These are phyloP conservation scores for Trichechus manatus DNA, from an alignment of 2,113 vertebrate species.

Conservation along the genomic window DNA sequence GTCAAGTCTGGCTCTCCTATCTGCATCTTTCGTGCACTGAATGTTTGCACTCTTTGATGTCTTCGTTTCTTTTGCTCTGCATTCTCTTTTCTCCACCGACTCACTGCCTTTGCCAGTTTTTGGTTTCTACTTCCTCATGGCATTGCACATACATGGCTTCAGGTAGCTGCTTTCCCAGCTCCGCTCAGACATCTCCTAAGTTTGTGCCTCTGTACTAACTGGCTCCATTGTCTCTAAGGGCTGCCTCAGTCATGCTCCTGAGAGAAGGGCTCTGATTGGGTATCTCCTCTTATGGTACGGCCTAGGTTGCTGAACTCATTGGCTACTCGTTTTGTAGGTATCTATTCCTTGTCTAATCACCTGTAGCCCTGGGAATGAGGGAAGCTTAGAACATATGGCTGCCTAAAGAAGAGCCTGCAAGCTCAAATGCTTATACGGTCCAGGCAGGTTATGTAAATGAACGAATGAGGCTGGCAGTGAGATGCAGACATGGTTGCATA, in stretches of 20 bases:
- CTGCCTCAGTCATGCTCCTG: not conserved
- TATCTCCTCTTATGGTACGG: not conserved
- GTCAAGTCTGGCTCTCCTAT: rapidly evolving
- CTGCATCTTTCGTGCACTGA: not conserved
- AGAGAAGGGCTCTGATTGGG: not conserved
- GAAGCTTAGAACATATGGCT: not conserved
- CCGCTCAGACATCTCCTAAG: not conserved
- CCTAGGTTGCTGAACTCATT: not conserved
- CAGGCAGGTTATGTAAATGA: not conserved
- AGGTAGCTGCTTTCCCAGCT: rapidly evolving
- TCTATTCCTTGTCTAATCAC: not conserved
- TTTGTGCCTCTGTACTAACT: not conserved
- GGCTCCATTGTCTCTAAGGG: not conserved
- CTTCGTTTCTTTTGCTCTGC: not conserved
- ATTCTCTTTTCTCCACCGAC: not conserved
- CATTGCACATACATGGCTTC: not conserved
- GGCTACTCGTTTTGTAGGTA: rapidly evolving
- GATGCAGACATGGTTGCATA: not conserved
- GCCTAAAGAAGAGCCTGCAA: not conserved
- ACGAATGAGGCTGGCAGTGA: not conserved
- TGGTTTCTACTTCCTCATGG: not conserved
- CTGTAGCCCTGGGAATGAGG: not conserved
- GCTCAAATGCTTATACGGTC: not conserved
- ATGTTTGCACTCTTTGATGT: not conserved
- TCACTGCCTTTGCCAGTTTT: not conserved